Percentiles rank a stretch among this genome's conserved stretches.
Conservation (phyloP, 2,888 invertebrate species). For the Osedax fenrisi region DNA sequence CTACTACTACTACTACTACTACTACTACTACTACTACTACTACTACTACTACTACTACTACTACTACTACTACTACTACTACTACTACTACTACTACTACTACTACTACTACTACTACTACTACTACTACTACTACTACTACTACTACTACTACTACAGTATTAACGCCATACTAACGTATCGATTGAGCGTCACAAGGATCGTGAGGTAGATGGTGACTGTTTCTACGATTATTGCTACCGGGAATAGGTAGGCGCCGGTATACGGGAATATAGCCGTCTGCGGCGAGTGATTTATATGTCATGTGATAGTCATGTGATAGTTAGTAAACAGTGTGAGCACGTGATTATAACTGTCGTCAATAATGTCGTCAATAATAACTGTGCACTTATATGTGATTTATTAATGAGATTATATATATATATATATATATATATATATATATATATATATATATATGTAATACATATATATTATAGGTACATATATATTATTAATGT, state of each 20-base stretch:
- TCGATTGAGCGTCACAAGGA: conserved; percentile 37
- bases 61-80: conserved; percentile 21
- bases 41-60: conserved; percentile 14
- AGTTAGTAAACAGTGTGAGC: too few species aligned
- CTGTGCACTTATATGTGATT: too few species aligned
- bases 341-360: too few species aligned
- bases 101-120: conserved; percentile 22
- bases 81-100: conserved; percentile 20
- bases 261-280: conserved; percentile 29
- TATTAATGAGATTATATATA: too few species aligned
- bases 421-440: too few species aligned
- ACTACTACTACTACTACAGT: conserved; percentile 17
- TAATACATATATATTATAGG: too few species aligned
- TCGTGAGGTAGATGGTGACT: conserved; percentile 36
- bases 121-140: conserved; percentile 20
- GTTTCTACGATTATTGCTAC: conserved; percentile 33
- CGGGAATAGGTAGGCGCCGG: conserved; percentile 35
- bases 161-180: too few species aligned
- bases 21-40: conserved; percentile 22
- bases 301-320: too few species aligned
- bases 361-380: too few species aligned
- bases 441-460: too few species aligned
- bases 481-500: too few species aligned
- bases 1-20: conserved; percentile 21
- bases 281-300: too few species aligned